These are phyloP conservation scores for Cercopithecus diana DNA, from an alignment of 2,797 vertebrate genomes.

Conservation along the genomic window DNA sequence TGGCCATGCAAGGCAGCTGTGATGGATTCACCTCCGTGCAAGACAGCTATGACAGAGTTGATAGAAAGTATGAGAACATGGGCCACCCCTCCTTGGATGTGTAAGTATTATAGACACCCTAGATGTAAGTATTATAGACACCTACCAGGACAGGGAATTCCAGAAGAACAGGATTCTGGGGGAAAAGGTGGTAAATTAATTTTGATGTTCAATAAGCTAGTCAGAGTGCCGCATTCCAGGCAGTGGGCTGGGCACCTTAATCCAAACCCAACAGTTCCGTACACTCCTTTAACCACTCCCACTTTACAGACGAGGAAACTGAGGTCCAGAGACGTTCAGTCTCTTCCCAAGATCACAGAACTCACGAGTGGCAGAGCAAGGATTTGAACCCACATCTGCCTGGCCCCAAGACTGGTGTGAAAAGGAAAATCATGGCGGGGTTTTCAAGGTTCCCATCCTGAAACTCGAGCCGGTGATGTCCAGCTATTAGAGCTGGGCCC, in stretches of 20 bases:
- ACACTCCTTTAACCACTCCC: accelerated
- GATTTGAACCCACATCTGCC: background rate
- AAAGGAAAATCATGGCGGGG: background rate
- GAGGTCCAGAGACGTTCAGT: background rate
- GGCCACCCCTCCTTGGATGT: background rate
- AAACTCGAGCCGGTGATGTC: background rate
- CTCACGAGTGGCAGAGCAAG: background rate
- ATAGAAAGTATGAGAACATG: background rate
- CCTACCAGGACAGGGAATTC: background rate
- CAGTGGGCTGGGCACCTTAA: accelerated
- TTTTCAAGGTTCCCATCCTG: background rate
- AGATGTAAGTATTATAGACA: background rate
- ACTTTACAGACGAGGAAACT: background rate
- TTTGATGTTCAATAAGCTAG: background rate
- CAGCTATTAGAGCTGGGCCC: accelerated
- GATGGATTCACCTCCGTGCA: accelerated
- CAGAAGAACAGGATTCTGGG: background rate
- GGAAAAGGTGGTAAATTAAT: too few species aligned
- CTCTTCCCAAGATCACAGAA: background rate
- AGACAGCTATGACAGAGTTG: background rate
- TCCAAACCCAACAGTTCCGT: background rate
- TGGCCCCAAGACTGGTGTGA: background rate
- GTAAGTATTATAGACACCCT: background rate
- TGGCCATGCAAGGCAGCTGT: accelerated
- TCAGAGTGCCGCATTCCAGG: background rate